A percentile compares a stretch with the other conserved stretches of the same genome.
Evolutionary conservation across 2,888 invertebrate species (phyloP).

Genomic region (Hetaerina titia): DNA sequence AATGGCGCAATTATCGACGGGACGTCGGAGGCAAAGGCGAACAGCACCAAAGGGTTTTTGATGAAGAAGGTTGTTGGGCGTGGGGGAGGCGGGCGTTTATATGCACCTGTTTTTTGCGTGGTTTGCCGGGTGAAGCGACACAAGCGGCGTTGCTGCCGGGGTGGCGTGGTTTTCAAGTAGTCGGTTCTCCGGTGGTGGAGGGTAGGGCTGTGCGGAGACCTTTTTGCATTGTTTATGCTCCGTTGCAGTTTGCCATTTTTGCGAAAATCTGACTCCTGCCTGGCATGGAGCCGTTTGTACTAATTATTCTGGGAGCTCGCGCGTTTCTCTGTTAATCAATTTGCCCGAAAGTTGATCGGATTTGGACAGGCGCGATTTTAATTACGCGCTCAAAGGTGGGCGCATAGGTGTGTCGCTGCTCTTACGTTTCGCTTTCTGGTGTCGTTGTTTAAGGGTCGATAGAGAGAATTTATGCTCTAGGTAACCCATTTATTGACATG

Average conservation of each 20-base stretch:
- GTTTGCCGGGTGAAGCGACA: conserved; percentile 22
- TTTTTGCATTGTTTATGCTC: conserved; percentile 39
- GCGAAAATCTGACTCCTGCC: conserved; percentile 35
- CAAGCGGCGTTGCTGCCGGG: not conserved
- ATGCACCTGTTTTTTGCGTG: not conserved
- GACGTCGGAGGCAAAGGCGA: not conserved
- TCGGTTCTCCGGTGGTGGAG: not conserved
- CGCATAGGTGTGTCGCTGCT: not conserved
- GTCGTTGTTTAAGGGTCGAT: conserved; percentile 1
- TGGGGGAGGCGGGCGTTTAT: conserved; percentile 16
- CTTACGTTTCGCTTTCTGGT: conserved; percentile 5
- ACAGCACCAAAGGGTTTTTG: not conserved
- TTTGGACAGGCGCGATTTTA: conserved; percentile 35
- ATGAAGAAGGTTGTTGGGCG: not conserved
- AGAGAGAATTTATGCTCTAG: not conserved
- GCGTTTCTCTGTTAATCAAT: conserved; percentile 24
- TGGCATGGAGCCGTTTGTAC: not conserved
- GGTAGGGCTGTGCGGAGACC: not conserved
- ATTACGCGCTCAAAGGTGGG: conserved; percentile 13
- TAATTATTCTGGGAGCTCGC: conserved; percentile 18
- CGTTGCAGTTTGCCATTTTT: conserved; percentile 34
- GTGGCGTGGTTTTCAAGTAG: conserved; percentile 8
- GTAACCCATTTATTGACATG: not conserved
- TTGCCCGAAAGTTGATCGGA: conserved; percentile 35
- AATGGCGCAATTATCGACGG: conserved; percentile 39